Conservation (phyloP, 2,113 vertebrate genomes). For the Gallinago paraguaiae region DNA sequence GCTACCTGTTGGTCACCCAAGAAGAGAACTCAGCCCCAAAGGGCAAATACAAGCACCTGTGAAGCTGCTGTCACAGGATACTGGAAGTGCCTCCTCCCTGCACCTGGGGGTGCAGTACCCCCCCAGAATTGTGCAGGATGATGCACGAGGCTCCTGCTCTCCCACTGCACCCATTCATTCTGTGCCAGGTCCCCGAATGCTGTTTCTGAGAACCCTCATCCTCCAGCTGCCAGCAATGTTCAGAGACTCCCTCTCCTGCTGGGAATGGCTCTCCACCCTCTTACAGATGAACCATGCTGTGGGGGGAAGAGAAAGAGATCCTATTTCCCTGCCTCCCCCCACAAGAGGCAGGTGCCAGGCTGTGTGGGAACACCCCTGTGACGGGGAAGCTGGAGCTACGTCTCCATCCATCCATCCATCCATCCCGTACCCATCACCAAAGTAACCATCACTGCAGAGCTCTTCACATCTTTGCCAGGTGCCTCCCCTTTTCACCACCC, state of each 20-base stretch:
- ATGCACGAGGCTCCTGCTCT: not conserved
- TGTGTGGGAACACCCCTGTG: not conserved
- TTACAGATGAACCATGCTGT: fast-evolving
- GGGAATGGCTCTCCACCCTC: not conserved
- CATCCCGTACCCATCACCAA: not conserved
- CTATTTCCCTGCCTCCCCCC: not conserved
- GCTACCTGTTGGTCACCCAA: not conserved
- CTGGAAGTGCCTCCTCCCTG: not conserved
- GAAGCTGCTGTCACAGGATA: not conserved
- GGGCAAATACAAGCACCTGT: not conserved
- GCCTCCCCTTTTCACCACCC: not conserved
- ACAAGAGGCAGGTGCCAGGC: not conserved
- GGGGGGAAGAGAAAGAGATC: not conserved
- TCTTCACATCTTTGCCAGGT: not conserved
- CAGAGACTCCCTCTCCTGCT: not conserved
- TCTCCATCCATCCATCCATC: not conserved
- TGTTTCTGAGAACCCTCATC: not conserved
- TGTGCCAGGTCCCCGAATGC: not conserved
- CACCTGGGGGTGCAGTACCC: not conserved
- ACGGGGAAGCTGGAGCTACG: not conserved
- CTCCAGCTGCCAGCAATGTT: not conserved
- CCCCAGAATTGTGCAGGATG: fast-evolving
- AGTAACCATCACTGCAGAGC: not conserved
- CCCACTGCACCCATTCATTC: not conserved
- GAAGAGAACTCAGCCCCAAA: not conserved